These are phyloP conservation scores for Miniopterus natalensis DNA, from an alignment of 2,113 vertebrate species.

Conservation along the genomic window DNA sequence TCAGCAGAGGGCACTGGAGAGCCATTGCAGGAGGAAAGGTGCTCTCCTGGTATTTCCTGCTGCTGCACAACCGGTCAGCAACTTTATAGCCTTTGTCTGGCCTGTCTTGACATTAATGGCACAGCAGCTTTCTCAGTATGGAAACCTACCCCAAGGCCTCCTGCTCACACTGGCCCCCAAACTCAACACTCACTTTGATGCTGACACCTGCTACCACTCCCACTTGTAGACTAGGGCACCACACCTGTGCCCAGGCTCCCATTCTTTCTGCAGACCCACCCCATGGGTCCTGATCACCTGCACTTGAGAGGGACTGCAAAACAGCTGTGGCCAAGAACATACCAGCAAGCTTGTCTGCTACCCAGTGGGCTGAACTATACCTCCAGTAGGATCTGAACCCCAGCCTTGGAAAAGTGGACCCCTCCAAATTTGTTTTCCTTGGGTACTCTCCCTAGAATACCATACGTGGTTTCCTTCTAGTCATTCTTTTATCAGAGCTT, in stretches of 20 bases:
- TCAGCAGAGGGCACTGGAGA: background rate
- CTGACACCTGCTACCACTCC: background rate
- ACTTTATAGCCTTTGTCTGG: background rate
- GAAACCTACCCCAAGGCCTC: background rate
- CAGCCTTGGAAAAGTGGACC: background rate
- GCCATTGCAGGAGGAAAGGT: background rate
- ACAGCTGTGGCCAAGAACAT: background rate
- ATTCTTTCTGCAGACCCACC: background rate
- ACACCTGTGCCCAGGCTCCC: background rate
- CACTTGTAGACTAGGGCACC: background rate
- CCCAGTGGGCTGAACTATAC: background rate
- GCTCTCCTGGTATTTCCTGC: background rate
- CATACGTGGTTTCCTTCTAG: background rate
- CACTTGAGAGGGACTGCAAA: background rate
- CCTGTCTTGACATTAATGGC: background rate
- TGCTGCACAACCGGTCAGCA: rapidly evolving
- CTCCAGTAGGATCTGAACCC: background rate
- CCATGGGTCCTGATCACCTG: background rate
- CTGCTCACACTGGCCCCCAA: background rate
- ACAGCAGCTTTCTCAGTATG: background rate
- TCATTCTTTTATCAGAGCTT: background rate
- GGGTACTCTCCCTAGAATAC: background rate
- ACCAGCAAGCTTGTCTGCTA: background rate
- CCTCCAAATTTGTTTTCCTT: background rate
- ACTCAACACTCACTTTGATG: background rate